Evolutionary conservation across 2,113 vertebrate genomes (phyloP).

Genomic region (Lophius piscatorius): DNA sequence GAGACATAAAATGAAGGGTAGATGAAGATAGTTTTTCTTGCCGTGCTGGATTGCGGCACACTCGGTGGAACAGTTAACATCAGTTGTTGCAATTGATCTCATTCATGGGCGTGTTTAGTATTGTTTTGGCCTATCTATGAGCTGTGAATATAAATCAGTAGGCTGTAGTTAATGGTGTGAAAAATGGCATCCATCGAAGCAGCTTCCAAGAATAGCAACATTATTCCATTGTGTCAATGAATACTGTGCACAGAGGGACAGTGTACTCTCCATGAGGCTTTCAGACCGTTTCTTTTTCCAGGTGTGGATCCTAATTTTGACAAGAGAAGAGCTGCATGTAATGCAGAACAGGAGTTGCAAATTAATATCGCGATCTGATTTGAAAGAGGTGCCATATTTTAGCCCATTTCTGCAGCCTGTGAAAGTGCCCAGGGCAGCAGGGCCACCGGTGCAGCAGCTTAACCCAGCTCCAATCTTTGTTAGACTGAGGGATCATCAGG

Average conservation of each 20-base stretch:
- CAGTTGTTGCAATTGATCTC: conserved; percentile 74
- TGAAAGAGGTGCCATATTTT: conserved; percentile 7
- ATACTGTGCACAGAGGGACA: conserved; percentile 57
- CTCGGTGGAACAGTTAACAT: conserved; percentile 69
- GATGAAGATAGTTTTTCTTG: conserved; percentile 64
- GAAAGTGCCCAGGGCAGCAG: conserved; percentile 30
- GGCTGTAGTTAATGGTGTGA: conserved; percentile 80
- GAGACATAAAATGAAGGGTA: too few relatives aligned
- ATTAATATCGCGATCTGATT: conserved; percentile 30
- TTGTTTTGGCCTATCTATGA: conserved; percentile 72
- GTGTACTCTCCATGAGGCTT: conserved; percentile 57
- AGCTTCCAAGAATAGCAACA: conserved; percentile 71
- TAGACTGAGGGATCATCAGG: conserved; percentile 47
- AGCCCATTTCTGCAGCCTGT: conserved; percentile 4
- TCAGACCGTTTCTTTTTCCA: conserved; percentile 26
- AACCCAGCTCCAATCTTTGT: conserved; percentile 48
- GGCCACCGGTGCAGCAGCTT: conserved; percentile 34
- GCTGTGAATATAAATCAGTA: conserved; percentile 79
- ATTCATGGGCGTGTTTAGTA: conserved; percentile 72
- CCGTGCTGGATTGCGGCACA: conserved; percentile 61
- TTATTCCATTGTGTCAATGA: conserved; percentile 73
- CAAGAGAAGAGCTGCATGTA: neutral
- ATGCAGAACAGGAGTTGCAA: conserved; percentile 5
- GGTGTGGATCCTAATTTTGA: conserved; percentile 24
- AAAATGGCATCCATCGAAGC: conserved; percentile 72